Percentiles rank a stretch among this genome's conserved stretches.
These are phyloP conservation scores for Acleris literana DNA, from an alignment of 2,888 invertebrate genomes.

Conservation along the genomic window DNA sequence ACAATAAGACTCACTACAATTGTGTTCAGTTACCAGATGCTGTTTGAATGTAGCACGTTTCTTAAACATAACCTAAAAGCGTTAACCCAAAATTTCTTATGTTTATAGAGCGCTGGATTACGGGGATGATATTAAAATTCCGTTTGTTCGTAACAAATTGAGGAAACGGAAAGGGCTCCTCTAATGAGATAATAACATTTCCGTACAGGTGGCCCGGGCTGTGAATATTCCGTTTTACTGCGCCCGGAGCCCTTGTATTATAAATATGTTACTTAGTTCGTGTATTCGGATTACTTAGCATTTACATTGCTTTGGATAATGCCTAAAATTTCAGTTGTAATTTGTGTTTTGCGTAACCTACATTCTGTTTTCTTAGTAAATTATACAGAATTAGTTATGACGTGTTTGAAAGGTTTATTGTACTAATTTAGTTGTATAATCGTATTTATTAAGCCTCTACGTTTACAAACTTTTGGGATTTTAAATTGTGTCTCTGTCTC, in stretches of 20 bases:
- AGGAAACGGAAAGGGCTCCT: conserved; percentile 63
- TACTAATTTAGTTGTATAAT: too few relatives aligned
- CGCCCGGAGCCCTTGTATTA: conserved; percentile 32
- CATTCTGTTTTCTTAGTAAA: too few relatives aligned
- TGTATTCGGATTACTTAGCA: conserved; percentile 30
- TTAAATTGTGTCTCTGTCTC: too few relatives aligned
- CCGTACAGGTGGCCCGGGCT: conserved; percentile 58
- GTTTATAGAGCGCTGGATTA: conserved; percentile 32
- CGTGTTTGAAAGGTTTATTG: too few relatives aligned
- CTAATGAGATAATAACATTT: conserved; percentile 76
- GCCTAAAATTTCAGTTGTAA: conserved; percentile 2
- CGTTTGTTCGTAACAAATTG: conserved; percentile 68
- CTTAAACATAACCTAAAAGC: conserved; percentile 13
- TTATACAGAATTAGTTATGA: too few relatives aligned
- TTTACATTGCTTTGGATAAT: conserved; percentile 33
- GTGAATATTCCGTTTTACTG: conserved; percentile 41
- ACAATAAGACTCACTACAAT: too few relatives aligned
- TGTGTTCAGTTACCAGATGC: too few relatives aligned
- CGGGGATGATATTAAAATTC: conserved; percentile 64
- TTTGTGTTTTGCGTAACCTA: background rate
- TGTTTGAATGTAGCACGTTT: background rate
- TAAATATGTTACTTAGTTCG: conserved; percentile 35
- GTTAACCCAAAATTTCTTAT: conserved; percentile 31
- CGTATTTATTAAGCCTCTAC: too few relatives aligned
- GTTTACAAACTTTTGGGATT: too few relatives aligned